Percentiles rank a stretch among this genome's conserved stretches.
Evolutionary conservation across 92 coral and sea anemone genomes (phyloP).

Genomic region (Heteractis magnifica): DNA sequence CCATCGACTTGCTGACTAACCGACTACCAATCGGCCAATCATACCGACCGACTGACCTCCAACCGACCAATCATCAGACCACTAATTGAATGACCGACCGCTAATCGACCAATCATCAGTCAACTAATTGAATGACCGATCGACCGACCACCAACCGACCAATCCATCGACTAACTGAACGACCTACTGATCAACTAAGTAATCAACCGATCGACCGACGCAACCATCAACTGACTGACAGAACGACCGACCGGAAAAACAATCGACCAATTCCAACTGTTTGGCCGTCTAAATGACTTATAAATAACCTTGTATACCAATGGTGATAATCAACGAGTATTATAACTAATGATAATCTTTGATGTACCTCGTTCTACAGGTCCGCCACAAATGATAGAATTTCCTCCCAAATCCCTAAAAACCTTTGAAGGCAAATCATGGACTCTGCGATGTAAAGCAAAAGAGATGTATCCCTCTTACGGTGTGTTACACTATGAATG

Average conservation of each 20-base stretch:
- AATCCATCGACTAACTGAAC: not conserved
- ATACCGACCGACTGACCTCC: not conserved
- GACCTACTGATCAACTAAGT: not conserved
- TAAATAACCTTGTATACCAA: not conserved
- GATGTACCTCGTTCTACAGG: not conserved
- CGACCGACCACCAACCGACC: not conserved
- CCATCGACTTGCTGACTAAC: no score
- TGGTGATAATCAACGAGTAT: not conserved
- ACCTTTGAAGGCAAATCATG: not conserved
- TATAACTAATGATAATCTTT: not conserved
- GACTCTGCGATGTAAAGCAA: conserved; percentile 19
- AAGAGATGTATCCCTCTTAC: not conserved
- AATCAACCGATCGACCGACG: not conserved
- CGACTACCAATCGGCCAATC: no score
- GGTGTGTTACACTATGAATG: conserved; percentile 1
- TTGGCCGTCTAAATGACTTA: not conserved
- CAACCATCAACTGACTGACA: not conserved
- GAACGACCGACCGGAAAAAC: not conserved
- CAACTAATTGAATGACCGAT: not conserved
- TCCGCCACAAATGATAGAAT: conserved; percentile 18
- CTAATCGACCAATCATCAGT: not conserved
- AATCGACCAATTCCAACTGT: not conserved
- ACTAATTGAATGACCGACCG: not conserved
- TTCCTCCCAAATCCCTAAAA: conserved; percentile 10
- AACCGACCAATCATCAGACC: not conserved